A percentile compares a stretch with the other conserved stretches of the same genome.
phyloP scores from a whole-genome alignment of 2,797 vertebrate genomes.

The Acrossocheilus fasciatus region DNA sequence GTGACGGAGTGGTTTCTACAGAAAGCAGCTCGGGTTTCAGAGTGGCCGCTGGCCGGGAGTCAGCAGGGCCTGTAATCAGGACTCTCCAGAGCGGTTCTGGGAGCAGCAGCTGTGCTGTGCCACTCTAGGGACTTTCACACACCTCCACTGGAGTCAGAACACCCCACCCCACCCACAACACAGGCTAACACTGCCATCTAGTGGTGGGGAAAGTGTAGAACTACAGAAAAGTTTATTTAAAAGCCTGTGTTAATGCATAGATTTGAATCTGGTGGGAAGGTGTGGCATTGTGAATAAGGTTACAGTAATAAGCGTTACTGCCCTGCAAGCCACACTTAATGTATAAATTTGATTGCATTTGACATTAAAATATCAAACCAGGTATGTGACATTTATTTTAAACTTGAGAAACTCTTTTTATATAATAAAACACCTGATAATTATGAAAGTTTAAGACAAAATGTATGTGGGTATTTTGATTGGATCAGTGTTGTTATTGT shows the following conservation, averaged over 20 bases:
- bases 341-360: not conserved
- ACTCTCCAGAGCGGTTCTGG: slow-evolving; percentile 61
- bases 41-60: slow-evolving; percentile 68
- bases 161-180: slow-evolving; percentile 15
- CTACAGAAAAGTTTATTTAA: not conserved
- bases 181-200: slow-evolving; percentile 75
- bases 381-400: not conserved
- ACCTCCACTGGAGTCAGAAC: slow-evolving; percentile 36
- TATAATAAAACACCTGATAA: too few species aligned
- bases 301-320: not conserved
- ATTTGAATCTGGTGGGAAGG: not conserved
- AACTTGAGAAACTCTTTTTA: not conserved
- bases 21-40: slow-evolving; percentile 67
- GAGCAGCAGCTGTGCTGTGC: slow-evolving; percentile 66
- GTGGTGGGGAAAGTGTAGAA: slow-evolving; percentile 57
- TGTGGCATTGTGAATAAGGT: not conserved
- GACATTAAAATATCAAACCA: not conserved
- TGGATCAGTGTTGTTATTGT: not conserved
- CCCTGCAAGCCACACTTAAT: not conserved
- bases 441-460: too few species aligned
- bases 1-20: slow-evolving; percentile 55
- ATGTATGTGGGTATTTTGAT: not conserved
- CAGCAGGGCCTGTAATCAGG: slow-evolving; percentile 69
- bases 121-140: slow-evolving; percentile 35
- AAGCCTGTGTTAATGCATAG: not conserved